Evolutionary conservation across 1,140 invertebrate species (phyloP), one percentile per base, ranked within the genome.

Genomic region (Brachionus asplanchnoidis): DNA sequence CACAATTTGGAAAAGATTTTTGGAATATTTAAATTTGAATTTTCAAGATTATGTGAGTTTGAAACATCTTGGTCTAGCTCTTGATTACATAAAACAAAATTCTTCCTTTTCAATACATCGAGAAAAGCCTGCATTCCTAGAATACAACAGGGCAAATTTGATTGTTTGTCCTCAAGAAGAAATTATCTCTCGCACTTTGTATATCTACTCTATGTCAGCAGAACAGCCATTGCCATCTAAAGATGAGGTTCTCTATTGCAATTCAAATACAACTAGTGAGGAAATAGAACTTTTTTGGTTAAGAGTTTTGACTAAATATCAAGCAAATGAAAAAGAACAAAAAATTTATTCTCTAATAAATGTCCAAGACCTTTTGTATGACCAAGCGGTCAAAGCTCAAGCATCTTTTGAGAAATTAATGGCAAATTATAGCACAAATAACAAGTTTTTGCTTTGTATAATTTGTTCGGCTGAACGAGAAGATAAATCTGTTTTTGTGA

Each of bases 221-320:
- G 40, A 73, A 0, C 53, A 40, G 14, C 85, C 87, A 5, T 85
- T 88, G 26, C 88, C 88, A 26, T 80, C 85, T 40, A 85, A n/a
- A n/a, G 88, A 89, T 85, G 88, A 89, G 70, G 86, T 89, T 17
- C 87, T 89, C 1, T 40, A 88, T n/a, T 89, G 88, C 85, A 86
- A 87, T 68, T n/a, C 82, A 44, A 77, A 86, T 17, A 89, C 88
- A 50, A 87, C 87, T 28, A 66, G 85, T 36, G 88, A 89, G 86
- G 85, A 89, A 85, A 88, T 89, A 9, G 79, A 82, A 46, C 32
- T 82, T 28, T 82, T 82, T 36, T 68, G 53, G 79, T 3, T 14
- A 5, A 44, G 73, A 26, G 73, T 50, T 26, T 20, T 77, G 20
- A 50, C 1, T 9, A 11, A 77, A 17, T 26, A 75, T 20, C 4